Evolutionary conservation across 2,888 invertebrate genomes (phyloP).

Genomic region (Entomobrya proxima): DNA sequence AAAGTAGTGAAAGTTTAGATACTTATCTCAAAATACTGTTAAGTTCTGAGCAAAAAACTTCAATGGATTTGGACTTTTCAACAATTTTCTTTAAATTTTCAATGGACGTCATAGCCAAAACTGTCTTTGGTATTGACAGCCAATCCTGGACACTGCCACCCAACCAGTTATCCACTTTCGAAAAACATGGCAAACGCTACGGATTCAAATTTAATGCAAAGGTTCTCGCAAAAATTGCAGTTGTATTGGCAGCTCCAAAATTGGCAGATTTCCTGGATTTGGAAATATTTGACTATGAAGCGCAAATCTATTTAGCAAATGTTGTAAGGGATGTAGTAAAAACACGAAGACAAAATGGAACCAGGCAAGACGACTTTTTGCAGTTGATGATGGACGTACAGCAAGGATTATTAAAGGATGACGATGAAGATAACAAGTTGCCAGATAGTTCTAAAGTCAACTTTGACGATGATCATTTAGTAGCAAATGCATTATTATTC

Average conservation of each 20-base stretch:
- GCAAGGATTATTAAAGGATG: conserved; percentile 76
- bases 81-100: background rate
- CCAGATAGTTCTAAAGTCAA: background rate
- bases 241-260: background rate
- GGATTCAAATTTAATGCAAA: background rate
- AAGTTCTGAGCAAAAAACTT: background rate
- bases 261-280: background rate
- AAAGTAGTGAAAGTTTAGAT: background rate
- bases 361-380: conserved; percentile 80
- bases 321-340: conserved; percentile 79
- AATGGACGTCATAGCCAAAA: conserved; percentile 29
- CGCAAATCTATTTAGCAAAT: conserved; percentile 79
- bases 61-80: background rate
- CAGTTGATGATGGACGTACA: conserved; percentile 80
- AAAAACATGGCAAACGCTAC: conserved; percentile 4
- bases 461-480: conserved; percentile 50
- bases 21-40: background rate
- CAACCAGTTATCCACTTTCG: background rate
- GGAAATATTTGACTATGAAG: conserved; percentile 69
- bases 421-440: too few species aligned
- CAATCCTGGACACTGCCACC: background rate
- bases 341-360: conserved; percentile 78
- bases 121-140: conserved; percentile 27
- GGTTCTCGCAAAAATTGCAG: background rate
- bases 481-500: conserved; percentile 59